These are phyloP conservation scores for Ladona fulva DNA, from an alignment of 1,140 invertebrate genomes.

Conservation along the genomic window DNA sequence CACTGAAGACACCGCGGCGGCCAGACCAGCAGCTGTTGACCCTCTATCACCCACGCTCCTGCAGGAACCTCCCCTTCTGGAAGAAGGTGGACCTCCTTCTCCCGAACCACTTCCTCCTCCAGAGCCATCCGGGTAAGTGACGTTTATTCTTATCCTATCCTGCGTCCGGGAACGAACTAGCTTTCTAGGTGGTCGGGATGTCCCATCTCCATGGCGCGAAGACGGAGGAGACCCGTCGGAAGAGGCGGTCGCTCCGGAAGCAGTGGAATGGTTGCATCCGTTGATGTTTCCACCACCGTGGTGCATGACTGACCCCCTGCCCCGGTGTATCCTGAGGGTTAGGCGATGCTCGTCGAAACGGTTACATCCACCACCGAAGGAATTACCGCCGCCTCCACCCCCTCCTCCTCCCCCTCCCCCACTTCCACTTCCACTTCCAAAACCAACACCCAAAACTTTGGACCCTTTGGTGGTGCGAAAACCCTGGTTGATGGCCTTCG, in stretches of 20 bases:
- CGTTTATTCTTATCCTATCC: conserved; percentile 71
- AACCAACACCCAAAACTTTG: conserved; percentile 19
- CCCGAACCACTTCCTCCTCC: not conserved
- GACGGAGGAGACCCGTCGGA: not conserved
- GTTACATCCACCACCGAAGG: conserved; percentile 42
- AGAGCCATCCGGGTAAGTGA: conserved; percentile 54
- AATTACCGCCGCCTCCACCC: not conserved
- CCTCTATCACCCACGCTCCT: not conserved
- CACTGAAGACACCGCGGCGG: conserved; percentile 32
- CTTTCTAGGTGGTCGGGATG: not conserved
- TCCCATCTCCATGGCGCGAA: not conserved
- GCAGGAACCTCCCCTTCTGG: not conserved
- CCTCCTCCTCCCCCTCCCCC: not conserved
- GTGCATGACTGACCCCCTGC: conserved; percentile 49
- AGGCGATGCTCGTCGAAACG: conserved; percentile 77
- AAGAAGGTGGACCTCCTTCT: not conserved
- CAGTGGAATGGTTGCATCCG: not conserved
- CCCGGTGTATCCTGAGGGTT: conserved; percentile 84
- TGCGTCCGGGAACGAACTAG: conserved; percentile 37
- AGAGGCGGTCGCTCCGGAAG: not conserved
- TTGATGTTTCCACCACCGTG: conserved; percentile 46
- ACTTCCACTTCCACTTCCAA: not conserved
- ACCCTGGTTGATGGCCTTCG: conserved; percentile 82
- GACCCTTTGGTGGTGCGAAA: conserved; percentile 82
- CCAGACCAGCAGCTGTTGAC: conserved; percentile 15